Conservation (phyloP, 2,888 invertebrate genomes). For the Chloroclystis v-ata region DNA sequence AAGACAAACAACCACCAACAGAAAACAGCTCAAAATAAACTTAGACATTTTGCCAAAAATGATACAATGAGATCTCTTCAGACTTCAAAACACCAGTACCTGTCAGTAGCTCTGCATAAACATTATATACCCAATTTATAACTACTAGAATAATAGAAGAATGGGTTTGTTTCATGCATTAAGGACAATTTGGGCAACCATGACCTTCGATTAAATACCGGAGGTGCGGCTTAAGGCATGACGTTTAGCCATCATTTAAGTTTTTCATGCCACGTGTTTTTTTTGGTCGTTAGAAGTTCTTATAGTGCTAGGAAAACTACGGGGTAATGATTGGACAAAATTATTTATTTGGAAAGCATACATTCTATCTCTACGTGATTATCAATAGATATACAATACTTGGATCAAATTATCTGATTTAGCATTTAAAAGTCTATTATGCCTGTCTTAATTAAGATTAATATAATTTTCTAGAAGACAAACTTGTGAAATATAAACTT, state of each 20-base stretch:
- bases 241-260: slow-evolving; percentile 13
- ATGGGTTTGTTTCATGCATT: slow-evolving; percentile 22
- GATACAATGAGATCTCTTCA: too few species aligned
- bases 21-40: slow-evolving; percentile 18
- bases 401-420: too few species aligned
- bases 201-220: slow-evolving; percentile 33
- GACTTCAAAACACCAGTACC: slow-evolving; percentile 5
- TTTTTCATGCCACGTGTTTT: slow-evolving; percentile 20
- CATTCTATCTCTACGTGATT: too few species aligned
- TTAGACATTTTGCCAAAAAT: slow-evolving; percentile 26
- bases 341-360: background rate
- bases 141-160: slow-evolving; percentile 15
- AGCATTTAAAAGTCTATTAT: too few species aligned
- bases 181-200: slow-evolving; percentile 24
- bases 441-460: too few species aligned
- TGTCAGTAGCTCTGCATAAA: slow-evolving; percentile 1
- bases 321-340: background rate
- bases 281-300: slow-evolving; percentile 1
- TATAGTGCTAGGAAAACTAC: background rate
- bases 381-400: too few species aligned
- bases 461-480: too few species aligned
- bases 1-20: slow-evolving; percentile 19
- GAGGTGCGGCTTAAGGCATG: slow-evolving; percentile 31
- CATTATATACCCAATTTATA: slow-evolving; percentile 10
- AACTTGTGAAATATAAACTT: too few species aligned